Conservation (phyloP, 2,888 invertebrate species). For the Drepana falcataria region DNA sequence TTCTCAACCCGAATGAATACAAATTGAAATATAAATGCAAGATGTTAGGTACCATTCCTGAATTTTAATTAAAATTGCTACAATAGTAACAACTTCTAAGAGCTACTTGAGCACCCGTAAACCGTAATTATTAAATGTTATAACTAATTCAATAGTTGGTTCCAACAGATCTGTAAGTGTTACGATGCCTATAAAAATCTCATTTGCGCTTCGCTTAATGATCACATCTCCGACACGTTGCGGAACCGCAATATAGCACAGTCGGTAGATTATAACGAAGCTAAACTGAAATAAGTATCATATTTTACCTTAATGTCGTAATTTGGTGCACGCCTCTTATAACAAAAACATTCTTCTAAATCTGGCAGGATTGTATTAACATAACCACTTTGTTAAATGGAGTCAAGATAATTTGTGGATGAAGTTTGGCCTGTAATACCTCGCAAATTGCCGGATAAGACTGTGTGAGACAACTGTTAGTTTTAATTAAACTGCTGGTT, state of each 20-base stretch:
- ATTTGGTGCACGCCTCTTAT: conserved; percentile 55
- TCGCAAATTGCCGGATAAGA: conserved; percentile 78
- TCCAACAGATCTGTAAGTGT: conserved; percentile 53
- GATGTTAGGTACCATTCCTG: conserved; percentile 5
- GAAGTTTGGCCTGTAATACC: conserved; percentile 76
- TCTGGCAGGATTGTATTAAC: conserved; percentile 71
- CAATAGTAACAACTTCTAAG: conserved; percentile 42
- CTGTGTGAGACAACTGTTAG: conserved; percentile 79
- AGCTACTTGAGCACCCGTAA: conserved; percentile 43
- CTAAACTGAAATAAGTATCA: conserved; percentile 52
- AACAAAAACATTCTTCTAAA: conserved; percentile 70
- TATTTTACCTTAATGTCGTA: conserved; percentile 63
- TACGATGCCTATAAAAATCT: conserved; percentile 62
- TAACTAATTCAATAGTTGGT: conserved; percentile 66
- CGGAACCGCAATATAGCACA: conserved; percentile 31
- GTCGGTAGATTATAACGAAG: conserved; percentile 40
- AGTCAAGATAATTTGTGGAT: conserved; percentile 77
- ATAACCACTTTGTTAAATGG: conserved; percentile 76
- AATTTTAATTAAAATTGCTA: conserved; percentile 49
- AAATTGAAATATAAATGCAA: background rate
- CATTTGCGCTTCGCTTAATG: conserved; percentile 59
- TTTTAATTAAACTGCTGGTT: conserved; percentile 78
- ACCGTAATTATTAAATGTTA: conserved; percentile 56
- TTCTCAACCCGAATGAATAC: background rate
- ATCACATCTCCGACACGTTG: conserved; percentile 41